Base-by-base conservation (phyloP, 2,797 vertebrate genomes). In the Pteropus rufus region DNA sequence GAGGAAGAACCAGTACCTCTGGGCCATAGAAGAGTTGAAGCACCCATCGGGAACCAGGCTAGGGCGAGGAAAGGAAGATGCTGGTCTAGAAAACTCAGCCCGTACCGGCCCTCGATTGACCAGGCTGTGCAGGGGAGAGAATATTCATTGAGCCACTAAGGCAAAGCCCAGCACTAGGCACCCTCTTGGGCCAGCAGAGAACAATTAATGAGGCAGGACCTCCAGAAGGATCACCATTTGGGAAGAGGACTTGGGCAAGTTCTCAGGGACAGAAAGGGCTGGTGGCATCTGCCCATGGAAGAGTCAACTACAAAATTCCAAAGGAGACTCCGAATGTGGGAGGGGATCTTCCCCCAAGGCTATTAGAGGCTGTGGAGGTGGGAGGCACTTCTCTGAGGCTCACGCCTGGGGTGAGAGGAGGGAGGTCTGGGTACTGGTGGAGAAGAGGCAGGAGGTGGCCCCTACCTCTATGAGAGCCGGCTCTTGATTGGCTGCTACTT, bases 61-160 rank as follows among this genome's bases (percentile, higher is more conserved):
- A 1, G 29, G 0, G 2, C 5, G 12, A 23, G 5, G 56, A n/a
- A 14, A 31, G n/a, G n/a, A 44, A 52, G 60, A 49, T 1, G n/a
- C 39, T 24, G 39, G 34, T 31, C 60, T 18, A 16, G 18, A 26
- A 36, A n/a, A 34, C 7, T 23, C n/a, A 84, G 76, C 36, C 46
- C 64, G 24, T 4, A 18, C 29, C 31, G 64, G 58, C 14, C 54
- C 60, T 77, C 15, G 15, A 21, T 7, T 39, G 69, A 54, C n/a
- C 62, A 10, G 1, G 34, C 41, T 24, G 18, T 24, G 49, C 4
- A 3, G 49, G 31, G 29, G 15, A 46, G 58, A 3, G 23, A 46
- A n/a, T 79, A 58, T 31, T 79, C 34, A 58, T n/a, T 52, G 39
- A 67, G 29, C 36, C 24, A n/a, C 34, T 49, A 65, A 54, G 14